Evolutionary conservation across 2,888 invertebrate genomes (phyloP), one percentile per base, ranked within the genome.

Genomic region (Notodonta dromedarius): DNA sequence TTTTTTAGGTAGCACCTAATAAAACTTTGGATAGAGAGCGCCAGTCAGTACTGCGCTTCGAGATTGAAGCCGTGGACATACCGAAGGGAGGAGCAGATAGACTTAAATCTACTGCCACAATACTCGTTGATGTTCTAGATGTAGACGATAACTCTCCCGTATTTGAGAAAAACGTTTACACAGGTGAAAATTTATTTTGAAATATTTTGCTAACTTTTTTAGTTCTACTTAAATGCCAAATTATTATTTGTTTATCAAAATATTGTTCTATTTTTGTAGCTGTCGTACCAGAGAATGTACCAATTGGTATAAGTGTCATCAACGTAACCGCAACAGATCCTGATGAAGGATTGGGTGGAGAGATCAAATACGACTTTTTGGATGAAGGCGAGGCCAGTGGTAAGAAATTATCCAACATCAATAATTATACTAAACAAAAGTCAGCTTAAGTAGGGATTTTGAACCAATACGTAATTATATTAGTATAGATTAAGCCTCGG

Each of bases 91-190:
- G 96, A 0, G 95, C 95, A 0, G 96, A 96, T 58, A 95, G 96
- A 63, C 93, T 95, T 44, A 95, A 95, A 69, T 94, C 95, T 0
- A 89, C 95, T 3, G 95, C 95, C 0, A 94, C 95, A 70, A 94
- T 97, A 12, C 90, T 94, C 0, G 94, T 97, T 9, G 96, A 96
- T 75, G 95, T 97, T 0, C 84, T 96, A 0, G 97, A 97, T 78
- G 96, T 97, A 0, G 97, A 97, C 76, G 97, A 97, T 73, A 97
- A 97, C 78, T 94, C 96, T 0, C 97, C 97, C 0, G 84, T 85
- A 1, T 97, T 97, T 78, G 94, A 94, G 4, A 95, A 95, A 71
- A 87, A 89, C 35, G 89, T 94, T 13, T 96, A 96, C 71, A 95
- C 86, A 12, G 94, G 94, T 94, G 79, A 66, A 55, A 11, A 35